Conservation (phyloP, 2,888 invertebrate species). For the Ctenicera cuprea region DNA sequence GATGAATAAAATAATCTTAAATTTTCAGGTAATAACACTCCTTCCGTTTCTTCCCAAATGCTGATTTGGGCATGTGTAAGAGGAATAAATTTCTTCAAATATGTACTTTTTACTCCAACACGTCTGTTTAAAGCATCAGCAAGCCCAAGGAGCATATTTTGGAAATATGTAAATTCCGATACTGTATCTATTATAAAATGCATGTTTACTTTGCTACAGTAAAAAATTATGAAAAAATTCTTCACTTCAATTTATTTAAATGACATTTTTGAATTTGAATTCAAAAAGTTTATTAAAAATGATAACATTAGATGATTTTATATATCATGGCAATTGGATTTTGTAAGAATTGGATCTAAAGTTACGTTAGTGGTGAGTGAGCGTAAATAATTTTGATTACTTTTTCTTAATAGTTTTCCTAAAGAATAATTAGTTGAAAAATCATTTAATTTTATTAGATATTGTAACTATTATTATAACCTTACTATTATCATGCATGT, state of each 20-base stretch:
- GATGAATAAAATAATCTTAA: conserved; percentile 88
- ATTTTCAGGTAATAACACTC: conserved; percentile 85
- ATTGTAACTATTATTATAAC: too few relatives aligned
- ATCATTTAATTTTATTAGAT: too few relatives aligned
- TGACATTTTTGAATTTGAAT: background rate
- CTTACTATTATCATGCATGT: too few relatives aligned
- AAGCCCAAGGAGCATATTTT: conserved; percentile 82
- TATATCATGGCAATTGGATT: background rate
- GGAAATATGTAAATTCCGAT: conserved; percentile 84
- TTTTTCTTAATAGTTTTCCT: too few relatives aligned
- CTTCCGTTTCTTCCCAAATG: conserved; percentile 89
- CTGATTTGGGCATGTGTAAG: conserved; percentile 82
- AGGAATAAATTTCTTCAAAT: conserved; percentile 80
- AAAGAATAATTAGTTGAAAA: too few relatives aligned
- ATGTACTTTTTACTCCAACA: conserved; percentile 81
- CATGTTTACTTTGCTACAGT: conserved; percentile 69
- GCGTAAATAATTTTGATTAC: too few relatives aligned
- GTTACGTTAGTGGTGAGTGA: too few relatives aligned
- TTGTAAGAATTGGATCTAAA: too few relatives aligned
- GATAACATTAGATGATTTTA: background rate
- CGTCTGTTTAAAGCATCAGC: conserved; percentile 77
- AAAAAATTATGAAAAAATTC: too few relatives aligned
- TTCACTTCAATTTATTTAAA: too few relatives aligned
- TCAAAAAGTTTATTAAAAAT: background rate
- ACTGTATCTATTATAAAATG: conserved; percentile 82